These are phyloP conservation scores for Phragmatobia fuliginosa DNA, from an alignment of 2,888 invertebrate species.

Conservation along the genomic window DNA sequence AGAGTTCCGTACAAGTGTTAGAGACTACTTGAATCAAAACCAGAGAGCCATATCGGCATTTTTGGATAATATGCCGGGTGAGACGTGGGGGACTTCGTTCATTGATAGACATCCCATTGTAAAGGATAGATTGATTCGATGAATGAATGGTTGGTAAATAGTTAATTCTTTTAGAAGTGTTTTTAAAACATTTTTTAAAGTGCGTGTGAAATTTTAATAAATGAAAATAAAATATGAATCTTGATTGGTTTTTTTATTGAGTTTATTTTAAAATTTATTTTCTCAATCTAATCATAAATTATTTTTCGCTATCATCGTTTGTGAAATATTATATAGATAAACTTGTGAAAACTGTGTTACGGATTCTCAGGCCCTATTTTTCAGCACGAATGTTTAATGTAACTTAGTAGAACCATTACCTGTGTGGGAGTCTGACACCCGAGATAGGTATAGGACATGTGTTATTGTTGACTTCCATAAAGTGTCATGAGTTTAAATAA, in stretches of 20 bases:
- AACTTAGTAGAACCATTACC: too few relatives aligned
- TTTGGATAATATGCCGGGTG: background rate
- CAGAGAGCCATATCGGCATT: background rate
- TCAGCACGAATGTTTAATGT: too few relatives aligned
- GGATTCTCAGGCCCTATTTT: too few relatives aligned
- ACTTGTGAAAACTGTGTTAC: too few relatives aligned
- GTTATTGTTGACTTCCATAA: too few relatives aligned
- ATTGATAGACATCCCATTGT: background rate
- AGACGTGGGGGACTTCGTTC: background rate
- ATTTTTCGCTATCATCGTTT: too few relatives aligned
- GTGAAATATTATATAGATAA: too few relatives aligned
- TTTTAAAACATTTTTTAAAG: background rate
- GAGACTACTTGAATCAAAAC: constrained; percentile 5
- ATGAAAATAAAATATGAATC: background rate
- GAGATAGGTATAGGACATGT: too few relatives aligned
- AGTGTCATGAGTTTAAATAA: too few relatives aligned
- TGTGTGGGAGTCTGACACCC: too few relatives aligned
- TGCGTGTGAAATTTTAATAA: background rate
- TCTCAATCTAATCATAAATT: background rate
- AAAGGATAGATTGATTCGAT: background rate
- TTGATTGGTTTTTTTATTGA: too few relatives aligned
- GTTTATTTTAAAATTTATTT: too few relatives aligned
- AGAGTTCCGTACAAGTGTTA: background rate
- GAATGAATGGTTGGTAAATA: background rate
- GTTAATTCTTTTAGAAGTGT: background rate